phyloP scores from a whole-genome alignment of 2,888 invertebrate genomes.

The Saturnia pavonia region DNA sequence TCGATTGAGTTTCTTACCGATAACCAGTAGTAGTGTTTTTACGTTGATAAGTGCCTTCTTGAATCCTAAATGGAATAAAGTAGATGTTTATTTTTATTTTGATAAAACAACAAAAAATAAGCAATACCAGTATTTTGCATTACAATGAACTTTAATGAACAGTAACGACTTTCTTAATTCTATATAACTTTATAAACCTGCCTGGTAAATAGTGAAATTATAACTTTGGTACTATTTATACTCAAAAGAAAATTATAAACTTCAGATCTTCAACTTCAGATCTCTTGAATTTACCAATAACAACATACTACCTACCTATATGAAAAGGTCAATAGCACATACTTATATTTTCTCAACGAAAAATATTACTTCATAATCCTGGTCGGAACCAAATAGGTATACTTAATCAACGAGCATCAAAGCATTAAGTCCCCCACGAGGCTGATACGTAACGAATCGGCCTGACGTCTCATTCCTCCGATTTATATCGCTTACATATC shows the following conservation, averaged over 20 bases:
- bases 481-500: constrained; percentile 65
- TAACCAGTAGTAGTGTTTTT: no score
- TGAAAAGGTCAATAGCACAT: neutral
- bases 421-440: constrained; percentile 66
- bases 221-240: neutral
- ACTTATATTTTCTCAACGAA: constrained; percentile 24
- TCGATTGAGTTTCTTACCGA: no score
- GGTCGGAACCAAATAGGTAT: constrained; percentile 65
- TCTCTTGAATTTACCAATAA: neutral
- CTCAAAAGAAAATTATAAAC: neutral
- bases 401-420: constrained; percentile 72
- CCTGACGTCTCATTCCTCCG: constrained; percentile 78
- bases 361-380: constrained; percentile 52
- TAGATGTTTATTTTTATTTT: no score
- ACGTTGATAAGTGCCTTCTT: no score
- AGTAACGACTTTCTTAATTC: neutral
- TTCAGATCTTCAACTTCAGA: neutral
- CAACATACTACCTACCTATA: neutral
- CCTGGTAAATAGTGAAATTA: neutral
- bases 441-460: constrained; percentile 73
- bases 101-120: no score
- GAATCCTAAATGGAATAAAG: no score
- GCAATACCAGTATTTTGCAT: neutral
- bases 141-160: neutral
- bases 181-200: neutral